Evolutionary conservation across 2,888 invertebrate species (phyloP), one percentile per base, ranked within the genome.

Genomic region (Nezara viridula): DNA sequence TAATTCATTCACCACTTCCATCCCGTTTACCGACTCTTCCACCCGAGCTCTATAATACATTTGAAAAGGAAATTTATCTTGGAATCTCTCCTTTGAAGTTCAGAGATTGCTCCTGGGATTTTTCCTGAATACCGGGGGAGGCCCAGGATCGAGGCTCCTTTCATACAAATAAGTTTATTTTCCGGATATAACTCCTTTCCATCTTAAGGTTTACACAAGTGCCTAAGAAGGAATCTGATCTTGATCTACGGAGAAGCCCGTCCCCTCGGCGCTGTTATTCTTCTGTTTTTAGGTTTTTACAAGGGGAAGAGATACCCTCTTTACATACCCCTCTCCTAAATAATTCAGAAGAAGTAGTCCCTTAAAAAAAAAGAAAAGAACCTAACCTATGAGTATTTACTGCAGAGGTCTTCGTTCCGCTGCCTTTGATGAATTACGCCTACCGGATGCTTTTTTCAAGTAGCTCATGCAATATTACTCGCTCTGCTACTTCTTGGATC

Each of bases 91-190:
- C 81, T 81, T 81, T 81, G 81, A 81, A 81, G 81, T 81, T 81
- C 44, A 81, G 19, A 81, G 81, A 81, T 81, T 81, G 81, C 81
- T 81, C 44, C 44, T 44, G 44, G 44, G 81, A 81, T 81, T 81
- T 81, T 81, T 81, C 81, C 81, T 81, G 81, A 81, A 81, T 81
- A n/a, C 44, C 44, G n/a, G 44, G 14, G n/a, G n/a, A n/a, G 81
- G 24, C 44, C 32, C 37, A 32, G 81, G 81, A 81, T 81, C 81
- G 81, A 47, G 81, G 44, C 44, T 44, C 81, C 81, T 81, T 81
- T 81, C 81, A 81, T 81, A 81, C 81, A 81, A 81, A 81, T 81
- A 81, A 81, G 81, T 81, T 81, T 81, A 81, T 81, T 81, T 81
- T 81, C 81, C 81, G 81, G 81, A 81, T 81, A 81, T 81, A 81